A percentile compares a stretch with the other conserved stretches of the same genome.
phyloP scores from a whole-genome alignment of 2,888 invertebrate genomes.

The Caenorhabditis sp. region DNA sequence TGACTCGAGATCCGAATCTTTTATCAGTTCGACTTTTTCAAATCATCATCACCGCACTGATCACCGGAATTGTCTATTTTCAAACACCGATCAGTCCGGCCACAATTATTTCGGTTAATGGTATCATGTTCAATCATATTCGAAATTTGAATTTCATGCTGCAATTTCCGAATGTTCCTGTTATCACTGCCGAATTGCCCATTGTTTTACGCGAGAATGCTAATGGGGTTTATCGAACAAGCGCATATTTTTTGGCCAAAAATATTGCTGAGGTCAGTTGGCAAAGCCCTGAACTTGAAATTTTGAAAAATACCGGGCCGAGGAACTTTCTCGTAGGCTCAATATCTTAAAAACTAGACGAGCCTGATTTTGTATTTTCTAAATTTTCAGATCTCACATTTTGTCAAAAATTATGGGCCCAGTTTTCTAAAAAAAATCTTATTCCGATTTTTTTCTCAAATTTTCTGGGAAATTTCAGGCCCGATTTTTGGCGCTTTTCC shows the following conservation, averaged over 20 bases:
- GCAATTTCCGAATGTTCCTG: constrained; percentile 58
- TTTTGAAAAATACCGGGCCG: no score
- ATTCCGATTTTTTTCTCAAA: no score
- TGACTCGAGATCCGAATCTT: constrained; percentile 76
- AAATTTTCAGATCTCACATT: no score
- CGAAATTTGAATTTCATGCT: constrained; percentile 89
- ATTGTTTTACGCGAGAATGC: constrained; percentile 87
- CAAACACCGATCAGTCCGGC: constrained; percentile 72
- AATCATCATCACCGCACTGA: constrained; percentile 77
- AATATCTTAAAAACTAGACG: no score
- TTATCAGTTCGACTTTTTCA: constrained; percentile 88
- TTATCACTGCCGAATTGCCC: constrained; percentile 85
- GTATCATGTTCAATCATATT: constrained; percentile 86
- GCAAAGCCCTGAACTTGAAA: background rate
- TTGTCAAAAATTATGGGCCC: no score
- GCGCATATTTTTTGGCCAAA: constrained; percentile 85
- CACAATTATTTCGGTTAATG: constrained; percentile 87
- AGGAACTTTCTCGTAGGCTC: no score
- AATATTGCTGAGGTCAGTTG: constrained; percentile 80
- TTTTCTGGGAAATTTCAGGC: no score
- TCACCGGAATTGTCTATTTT: constrained; percentile 83
- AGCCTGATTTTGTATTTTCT: no score
- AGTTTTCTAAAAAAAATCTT: no score
- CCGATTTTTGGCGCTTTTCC: no score
- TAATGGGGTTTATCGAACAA: constrained; percentile 88